phyloP scores from a whole-genome alignment of 2,888 invertebrate species.

The Rhabditoides inermis region DNA sequence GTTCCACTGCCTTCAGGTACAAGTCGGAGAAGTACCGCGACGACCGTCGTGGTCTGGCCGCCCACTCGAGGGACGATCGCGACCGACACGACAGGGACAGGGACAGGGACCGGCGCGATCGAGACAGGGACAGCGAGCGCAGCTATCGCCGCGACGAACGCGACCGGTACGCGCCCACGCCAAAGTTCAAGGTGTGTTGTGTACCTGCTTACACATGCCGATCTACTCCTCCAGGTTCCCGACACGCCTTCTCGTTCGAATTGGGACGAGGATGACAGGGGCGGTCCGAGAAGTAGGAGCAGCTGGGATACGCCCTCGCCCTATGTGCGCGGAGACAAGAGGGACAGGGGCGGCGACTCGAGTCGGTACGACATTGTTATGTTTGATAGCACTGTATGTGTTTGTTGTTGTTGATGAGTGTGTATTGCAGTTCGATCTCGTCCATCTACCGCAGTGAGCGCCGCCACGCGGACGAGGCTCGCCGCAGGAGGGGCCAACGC shows the following conservation, averaged over 20 bases:
- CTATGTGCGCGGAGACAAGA: conserved; percentile 9
- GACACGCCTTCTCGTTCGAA: conserved; percentile 39
- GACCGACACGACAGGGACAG: conserved; percentile 9
- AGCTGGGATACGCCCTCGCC: conserved; percentile 91
- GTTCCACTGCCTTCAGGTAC: conserved; percentile 10
- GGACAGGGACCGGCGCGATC: neutral
- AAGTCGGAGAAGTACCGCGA: conserved; percentile 6
- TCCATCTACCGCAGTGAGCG: too few relatives aligned
- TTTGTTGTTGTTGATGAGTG: too few relatives aligned
- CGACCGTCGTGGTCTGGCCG: conserved; percentile 10
- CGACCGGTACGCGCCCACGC: conserved; percentile 18
- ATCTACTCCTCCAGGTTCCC: conserved; percentile 21
- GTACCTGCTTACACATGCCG: neutral
- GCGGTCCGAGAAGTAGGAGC: conserved; percentile 10
- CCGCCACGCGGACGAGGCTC: too few relatives aligned
- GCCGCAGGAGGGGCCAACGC: too few relatives aligned
- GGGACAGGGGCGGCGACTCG: conserved; percentile 7
- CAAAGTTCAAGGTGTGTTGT: conserved; percentile 22
- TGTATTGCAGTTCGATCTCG: too few relatives aligned
- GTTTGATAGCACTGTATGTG: too few relatives aligned
- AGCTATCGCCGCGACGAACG: conserved; percentile 4
- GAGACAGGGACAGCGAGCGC: conserved; percentile 6
- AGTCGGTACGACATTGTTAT: too few relatives aligned
- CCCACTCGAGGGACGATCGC: conserved; percentile 8
- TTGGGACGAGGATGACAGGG: conserved; percentile 46